A percentile compares a stretch with the other conserved stretches of the same genome.
Evolutionary conservation across 1,140 invertebrate species (phyloP).

Genomic region (Campoletis sonorensis): DNA sequence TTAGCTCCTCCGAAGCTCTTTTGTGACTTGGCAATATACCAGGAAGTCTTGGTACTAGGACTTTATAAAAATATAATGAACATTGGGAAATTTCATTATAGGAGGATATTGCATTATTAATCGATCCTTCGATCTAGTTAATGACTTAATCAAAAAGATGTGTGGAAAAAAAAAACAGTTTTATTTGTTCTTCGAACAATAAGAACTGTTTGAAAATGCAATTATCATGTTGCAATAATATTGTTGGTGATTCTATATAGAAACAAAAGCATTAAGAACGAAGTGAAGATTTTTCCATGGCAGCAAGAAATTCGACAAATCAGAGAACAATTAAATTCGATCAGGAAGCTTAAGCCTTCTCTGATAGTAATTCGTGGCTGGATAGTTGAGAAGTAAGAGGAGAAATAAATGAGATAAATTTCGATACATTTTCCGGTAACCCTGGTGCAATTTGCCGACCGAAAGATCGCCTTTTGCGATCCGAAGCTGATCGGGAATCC

Average conservation of each 20-base stretch:
- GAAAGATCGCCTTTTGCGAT: slow-evolving; percentile 49
- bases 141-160: no score
- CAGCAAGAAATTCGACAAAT: slow-evolving; percentile 5
- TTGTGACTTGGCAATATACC: slow-evolving; percentile 5
- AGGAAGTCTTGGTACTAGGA: background rate
- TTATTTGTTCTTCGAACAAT: no score
- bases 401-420: slow-evolving; percentile 28
- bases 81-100: background rate
- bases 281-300: background rate
- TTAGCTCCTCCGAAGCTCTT: background rate
- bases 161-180: no score
- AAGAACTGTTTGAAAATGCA: no score
- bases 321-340: slow-evolving; percentile 26
- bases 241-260: no score
- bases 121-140: background rate
- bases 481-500: slow-evolving; percentile 58
- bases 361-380: background rate
- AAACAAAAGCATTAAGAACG: no score
- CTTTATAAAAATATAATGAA: background rate
- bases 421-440: slow-evolving; percentile 38
- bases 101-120: background rate
- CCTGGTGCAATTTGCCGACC: slow-evolving; percentile 27
- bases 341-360: slow-evolving; percentile 20
- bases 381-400: background rate
- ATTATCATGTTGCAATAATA: no score